Evolutionary conservation across 2,888 invertebrate species (phyloP).

Genomic region (Itoplectis maculator): DNA sequence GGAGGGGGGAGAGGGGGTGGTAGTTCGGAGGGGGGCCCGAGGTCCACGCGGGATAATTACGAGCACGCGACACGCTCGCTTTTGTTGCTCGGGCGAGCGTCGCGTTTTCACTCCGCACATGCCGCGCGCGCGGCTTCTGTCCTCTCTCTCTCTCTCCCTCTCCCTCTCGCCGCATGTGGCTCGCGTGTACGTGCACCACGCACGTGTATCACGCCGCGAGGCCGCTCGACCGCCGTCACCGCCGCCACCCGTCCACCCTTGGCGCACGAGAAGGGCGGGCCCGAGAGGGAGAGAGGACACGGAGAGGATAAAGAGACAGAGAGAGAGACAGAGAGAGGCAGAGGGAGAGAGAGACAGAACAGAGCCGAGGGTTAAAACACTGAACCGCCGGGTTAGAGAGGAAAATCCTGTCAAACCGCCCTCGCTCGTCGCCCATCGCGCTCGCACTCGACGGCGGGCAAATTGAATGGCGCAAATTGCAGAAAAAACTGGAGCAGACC

Average conservation of each 20-base stretch:
- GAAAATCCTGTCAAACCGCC: slow-evolving; percentile 20
- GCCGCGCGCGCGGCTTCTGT: background rate
- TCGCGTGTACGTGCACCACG: slow-evolving; percentile 1
- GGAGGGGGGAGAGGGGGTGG: no score
- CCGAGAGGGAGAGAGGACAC: slow-evolving; percentile 11
- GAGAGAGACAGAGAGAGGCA: background rate
- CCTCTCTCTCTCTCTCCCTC: no score
- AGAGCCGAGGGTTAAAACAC: slow-evolving; percentile 26
- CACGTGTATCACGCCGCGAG: slow-evolving; percentile 52
- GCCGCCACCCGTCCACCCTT: slow-evolving; percentile 27
- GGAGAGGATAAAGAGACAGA: background rate
- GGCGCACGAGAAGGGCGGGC: slow-evolving; percentile 51
- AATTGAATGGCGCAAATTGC: slow-evolving; percentile 7
- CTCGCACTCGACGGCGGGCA: background rate
- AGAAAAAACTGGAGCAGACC: background rate
- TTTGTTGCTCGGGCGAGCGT: slow-evolving; percentile 43
- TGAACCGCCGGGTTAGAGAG: slow-evolving; percentile 23
- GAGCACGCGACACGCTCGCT: slow-evolving; percentile 64
- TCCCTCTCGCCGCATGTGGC: no score
- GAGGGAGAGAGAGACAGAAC: background rate
- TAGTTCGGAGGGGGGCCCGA: background rate
- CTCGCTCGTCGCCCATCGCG: background rate
- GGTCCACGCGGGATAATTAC: slow-evolving; percentile 55
- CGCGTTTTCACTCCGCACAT: slow-evolving; percentile 28
- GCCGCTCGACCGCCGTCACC: slow-evolving; percentile 48